These are phyloP conservation scores for Eristalis intricaria DNA, from an alignment of 2,888 invertebrate genomes.

Conservation along the genomic window DNA sequence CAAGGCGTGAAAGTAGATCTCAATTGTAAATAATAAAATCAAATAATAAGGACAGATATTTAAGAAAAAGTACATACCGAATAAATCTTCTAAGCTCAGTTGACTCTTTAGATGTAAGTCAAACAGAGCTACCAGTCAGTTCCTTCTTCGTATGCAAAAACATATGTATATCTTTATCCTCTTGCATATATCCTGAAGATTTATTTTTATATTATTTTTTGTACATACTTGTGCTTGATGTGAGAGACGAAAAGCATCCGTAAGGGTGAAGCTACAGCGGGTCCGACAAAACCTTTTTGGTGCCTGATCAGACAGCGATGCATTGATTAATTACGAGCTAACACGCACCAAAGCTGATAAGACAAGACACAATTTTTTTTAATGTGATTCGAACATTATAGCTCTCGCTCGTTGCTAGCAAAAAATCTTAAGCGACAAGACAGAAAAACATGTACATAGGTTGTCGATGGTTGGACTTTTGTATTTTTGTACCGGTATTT, in stretches of 20 bases:
- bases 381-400: too few relatives aligned
- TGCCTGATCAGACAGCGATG: too few relatives aligned
- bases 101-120: constrained; percentile 32
- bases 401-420: too few relatives aligned
- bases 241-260: constrained; percentile 2
- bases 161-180: background rate
- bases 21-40: constrained; percentile 50
- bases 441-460: too few relatives aligned
- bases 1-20: constrained; percentile 62
- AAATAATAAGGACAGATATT: constrained; percentile 25
- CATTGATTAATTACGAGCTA: too few relatives aligned
- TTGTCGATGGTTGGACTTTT: too few relatives aligned
- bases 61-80: constrained; percentile 57
- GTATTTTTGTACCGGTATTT: too few relatives aligned
- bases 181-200: constrained; percentile 1
- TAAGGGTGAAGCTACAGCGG: too few relatives aligned
- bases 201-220: constrained; percentile 4
- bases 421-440: too few relatives aligned
- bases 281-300: too few relatives aligned
- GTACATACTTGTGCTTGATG: constrained; percentile 37
- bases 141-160: constrained; percentile 55
- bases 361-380: too few relatives aligned
- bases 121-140: constrained; percentile 50
- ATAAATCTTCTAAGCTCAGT: constrained; percentile 33
- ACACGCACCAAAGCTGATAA: too few relatives aligned